phyloP scores from a whole-genome alignment of 1,140 invertebrate species.

The Pseudoatta argentina region DNA sequence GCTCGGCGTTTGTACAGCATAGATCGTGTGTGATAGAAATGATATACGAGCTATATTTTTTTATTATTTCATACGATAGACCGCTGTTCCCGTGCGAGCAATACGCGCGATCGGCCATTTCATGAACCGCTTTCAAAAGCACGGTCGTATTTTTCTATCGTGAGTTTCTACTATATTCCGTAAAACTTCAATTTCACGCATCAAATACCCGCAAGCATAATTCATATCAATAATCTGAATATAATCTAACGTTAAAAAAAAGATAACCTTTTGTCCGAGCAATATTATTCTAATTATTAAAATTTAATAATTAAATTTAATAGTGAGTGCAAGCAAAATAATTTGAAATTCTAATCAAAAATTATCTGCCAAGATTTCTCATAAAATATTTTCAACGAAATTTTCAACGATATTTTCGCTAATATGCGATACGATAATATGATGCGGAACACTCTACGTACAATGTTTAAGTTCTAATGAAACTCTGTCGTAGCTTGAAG shows the following conservation, averaged over 20 bases:
- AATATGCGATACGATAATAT: not conserved
- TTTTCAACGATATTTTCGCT: not conserved
- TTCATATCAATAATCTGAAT: conserved; percentile 11
- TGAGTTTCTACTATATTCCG: conserved; percentile 18
- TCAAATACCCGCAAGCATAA: conserved; percentile 47
- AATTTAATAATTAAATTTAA: not conserved
- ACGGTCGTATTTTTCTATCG: conserved; percentile 50
- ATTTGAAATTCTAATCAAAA: not conserved
- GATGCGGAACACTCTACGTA: not conserved
- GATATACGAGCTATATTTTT: conserved; percentile 52
- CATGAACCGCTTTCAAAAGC: conserved; percentile 17
- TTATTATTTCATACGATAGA: conserved; percentile 56
- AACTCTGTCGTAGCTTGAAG: conserved; percentile 9
- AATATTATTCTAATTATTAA: not conserved
- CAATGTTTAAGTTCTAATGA: conserved; percentile 28
- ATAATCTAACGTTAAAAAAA: conserved; percentile 2
- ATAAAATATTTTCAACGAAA: not conserved
- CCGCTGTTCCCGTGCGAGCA: not conserved
- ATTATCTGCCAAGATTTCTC: not conserved
- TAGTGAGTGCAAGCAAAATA: not conserved
- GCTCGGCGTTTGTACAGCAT: conserved; percentile 27
- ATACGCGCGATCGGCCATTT: conserved; percentile 42
- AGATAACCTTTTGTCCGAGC: not conserved
- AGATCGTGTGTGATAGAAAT: conserved; percentile 45
- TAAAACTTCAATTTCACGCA: conserved; percentile 58